Base-by-base conservation (phyloP, 2,113 vertebrate genomes). In the Labrus mixtus region DNA sequence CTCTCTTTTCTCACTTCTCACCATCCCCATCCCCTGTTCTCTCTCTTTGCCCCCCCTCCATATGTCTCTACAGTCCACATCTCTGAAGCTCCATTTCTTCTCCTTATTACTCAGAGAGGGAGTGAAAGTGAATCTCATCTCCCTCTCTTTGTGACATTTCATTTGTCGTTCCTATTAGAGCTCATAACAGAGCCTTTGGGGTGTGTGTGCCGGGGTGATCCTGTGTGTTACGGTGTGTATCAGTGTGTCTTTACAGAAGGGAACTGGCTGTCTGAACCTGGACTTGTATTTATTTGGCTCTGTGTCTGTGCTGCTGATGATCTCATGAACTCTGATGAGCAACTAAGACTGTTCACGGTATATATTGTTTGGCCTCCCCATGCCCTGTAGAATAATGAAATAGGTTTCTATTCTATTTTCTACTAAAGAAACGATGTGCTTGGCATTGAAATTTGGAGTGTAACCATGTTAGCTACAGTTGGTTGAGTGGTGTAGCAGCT, bases 111-210 rank as follows among this genome's bases (percentile, higher is more conserved):
- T 84, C 51, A 0, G 55, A 63, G 62, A 68, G 59, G 55, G 74
- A 73, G 68, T 61, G 83, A 72, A 60, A 79, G 68, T 56, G 82
- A 89, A 82, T 73, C 76, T 85, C 77, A 71, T 86, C 87, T 80
- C 79, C 74, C 72, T 70, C 71, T 89, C 75, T 78, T 85, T 84
- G 81, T 78, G 88, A 86, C 81, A 85, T 84, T 75, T 92, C 85
- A 88, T 91, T 33, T 91, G 86, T 90, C 57, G 85, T 50, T 76
- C 63, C 84, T 87, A 88, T 87, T 88, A 77, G 84, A 83, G 76
- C 68, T 75, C 71, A 79, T 80, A 83, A 85, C 48, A 20, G 70
- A 8, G 64, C 60, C 76, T 79, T 50, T 37, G 46, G 86, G 63
- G 84, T 74, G 72, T 74, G 72, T 74, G 84, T 61, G 73, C 51